Conservation (phyloP, 2,888 invertebrate species). For the Conus canariensis region DNA sequence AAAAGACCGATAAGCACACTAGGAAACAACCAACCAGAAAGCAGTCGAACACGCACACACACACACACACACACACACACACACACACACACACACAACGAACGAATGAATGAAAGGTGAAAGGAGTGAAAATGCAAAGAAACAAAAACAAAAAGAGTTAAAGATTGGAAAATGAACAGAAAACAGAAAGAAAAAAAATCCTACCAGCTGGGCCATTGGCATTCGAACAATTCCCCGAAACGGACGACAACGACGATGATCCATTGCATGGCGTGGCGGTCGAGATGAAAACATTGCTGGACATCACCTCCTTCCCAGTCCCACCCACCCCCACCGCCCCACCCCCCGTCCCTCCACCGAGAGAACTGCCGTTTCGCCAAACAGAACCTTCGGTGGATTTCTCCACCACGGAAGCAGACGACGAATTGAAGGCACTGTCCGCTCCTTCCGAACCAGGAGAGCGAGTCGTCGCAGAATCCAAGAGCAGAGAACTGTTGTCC, state of each 20-base stretch:
- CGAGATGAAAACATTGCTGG: too few relatives aligned
- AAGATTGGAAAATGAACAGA: not conserved
- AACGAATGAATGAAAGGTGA: not conserved
- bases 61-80: not conserved
- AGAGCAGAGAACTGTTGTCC: not conserved
- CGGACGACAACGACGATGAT: not conserved
- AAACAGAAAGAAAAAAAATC: not conserved
- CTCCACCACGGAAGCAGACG: not conserved
- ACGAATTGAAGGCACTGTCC: constrained; percentile 18
- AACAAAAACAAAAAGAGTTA: not conserved
- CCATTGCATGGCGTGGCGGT: not conserved
- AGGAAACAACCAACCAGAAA: too few relatives aligned
- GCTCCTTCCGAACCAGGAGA: not conserved
- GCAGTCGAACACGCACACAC: too few relatives aligned
- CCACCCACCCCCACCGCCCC: not conserved
- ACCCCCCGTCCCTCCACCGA: too few relatives aligned
- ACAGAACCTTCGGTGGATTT: too few relatives aligned
- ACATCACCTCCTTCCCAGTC: not conserved
- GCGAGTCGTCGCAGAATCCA: not conserved
- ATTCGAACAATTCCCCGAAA: not conserved
- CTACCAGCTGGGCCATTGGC: not conserved
- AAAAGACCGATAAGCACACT: too few relatives aligned
- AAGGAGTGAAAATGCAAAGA: not conserved
- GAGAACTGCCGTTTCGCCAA: too few relatives aligned
- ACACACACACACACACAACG: not conserved